Base-by-base conservation (phyloP, 1,140 invertebrate species). In the Megalonaias nervosa region DNA sequence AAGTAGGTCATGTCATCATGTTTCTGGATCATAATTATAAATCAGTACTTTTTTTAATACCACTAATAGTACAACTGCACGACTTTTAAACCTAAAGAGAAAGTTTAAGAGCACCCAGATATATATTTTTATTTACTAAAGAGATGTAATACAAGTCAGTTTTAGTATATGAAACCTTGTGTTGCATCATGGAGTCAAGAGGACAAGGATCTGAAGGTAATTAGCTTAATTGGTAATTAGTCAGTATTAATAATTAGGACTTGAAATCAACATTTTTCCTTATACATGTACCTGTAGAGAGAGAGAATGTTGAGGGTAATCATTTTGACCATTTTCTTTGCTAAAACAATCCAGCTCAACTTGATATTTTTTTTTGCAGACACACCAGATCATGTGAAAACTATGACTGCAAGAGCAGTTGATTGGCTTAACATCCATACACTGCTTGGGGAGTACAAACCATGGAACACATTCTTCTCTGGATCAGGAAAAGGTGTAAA, bases 381-480 rank as follows among this genome's bases (percentile, higher is more conserved):
- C 15, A 83, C 82, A 9, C 84, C 84, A 16, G 14, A 14, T 48
- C n/a, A 38, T 60, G 84, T 88, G 16, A 74, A 71, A 61, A 31
- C n/a, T 6, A 77, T 80, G 6, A 65, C 82, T 15, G 31, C 61
- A 6, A 76, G 79, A 64, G 60, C 72, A 31, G 70, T 83, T 15
- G 70, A 58, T 16, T 88, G 83, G 83, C 67, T 88, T 48, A 60
- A 31, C 15, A 59, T 70, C 15, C 72, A 86, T 71, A 68, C 77
- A 1, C 65, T 87, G 23, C 64, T 57, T 55, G 71, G 67, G 17
- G 78, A 82, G 14, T 88, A 82, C 65, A 84, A 87, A 74, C 81
- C 82, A 11, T 85, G 83, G 81, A 88, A 88, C 61, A 74, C 83
- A 31, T 88, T 88, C 77, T 88, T 87, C 72, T 88, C 87, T 0